Base-by-base conservation (phyloP, 2,113 vertebrate genomes). In the Neolamprologus ventralis region DNA sequence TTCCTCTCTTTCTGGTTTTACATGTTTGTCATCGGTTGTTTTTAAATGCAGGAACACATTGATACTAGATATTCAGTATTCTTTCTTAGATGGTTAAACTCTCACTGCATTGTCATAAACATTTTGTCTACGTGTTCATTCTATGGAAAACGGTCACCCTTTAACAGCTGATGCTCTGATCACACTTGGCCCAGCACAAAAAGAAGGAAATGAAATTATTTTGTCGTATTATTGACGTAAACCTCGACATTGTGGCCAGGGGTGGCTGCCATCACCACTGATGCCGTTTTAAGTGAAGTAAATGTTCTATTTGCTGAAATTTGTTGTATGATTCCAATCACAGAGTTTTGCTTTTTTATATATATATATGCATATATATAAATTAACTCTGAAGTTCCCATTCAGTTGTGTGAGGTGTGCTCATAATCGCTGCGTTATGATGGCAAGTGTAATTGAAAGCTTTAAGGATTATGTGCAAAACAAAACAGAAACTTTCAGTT, bases 1-100 rank as follows among this genome's bases (percentile, higher is more conserved):
- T 95, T 95, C 86, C 90, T 91, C 87, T 89, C 87, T 92, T 89
- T 94, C 84, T 89, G 91, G 82, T 95, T 95, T 93, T 86, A 92
- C 92, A 91, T 94, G 87, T 68, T 91, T 91, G 87, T 93, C 89
- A 91, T 92, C 89, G 85, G 83, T 94, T 95, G 85, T 94, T 95
- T 94, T 96, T 94, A 94, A 94, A 87, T 88, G 86, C 85, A 89
- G 88, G 82, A 89, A 87, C 81, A 86, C 49, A 78, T 93, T 58
- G 80, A 92, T 95, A 92, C 11, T 86, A 89, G 73, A 87, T 84
- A 89, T 87, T 85, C 87, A 88, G 91, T 83, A 82, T 90, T 93
- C 85, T 93, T 89, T 89, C 84, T 55, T 89, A 91, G 85, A 90
- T 80, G 23, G 58, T 80, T 88, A 78, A 89, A 93, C 80, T 85